Evolutionary conservation across 2,797 vertebrate genomes (phyloP), one percentile per base, ranked within the genome.

Genomic region (Cetoscarus ocellatus): DNA sequence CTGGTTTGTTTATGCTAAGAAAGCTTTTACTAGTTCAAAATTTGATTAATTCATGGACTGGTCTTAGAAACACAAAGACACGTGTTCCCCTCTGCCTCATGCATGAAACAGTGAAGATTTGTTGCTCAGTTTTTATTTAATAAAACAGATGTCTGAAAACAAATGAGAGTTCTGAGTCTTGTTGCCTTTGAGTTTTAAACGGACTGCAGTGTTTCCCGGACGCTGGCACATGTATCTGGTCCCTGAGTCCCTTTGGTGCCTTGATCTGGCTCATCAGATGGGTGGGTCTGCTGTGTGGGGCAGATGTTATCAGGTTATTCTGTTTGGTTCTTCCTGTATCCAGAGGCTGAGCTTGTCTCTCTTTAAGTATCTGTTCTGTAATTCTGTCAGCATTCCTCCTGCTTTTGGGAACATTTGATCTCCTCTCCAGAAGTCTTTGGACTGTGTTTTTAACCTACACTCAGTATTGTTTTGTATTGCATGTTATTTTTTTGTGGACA

Each of bases 211-310:
- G 51, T 76, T 60, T 57, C 57, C 66, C 38, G 14, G 45, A 56
- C 43, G 40, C 40, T 50, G 39, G 4, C 57, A 36, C 5, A 0
- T 70, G 65, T 70, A 60, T 82, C 67, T 78, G 71, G 49, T 84
- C 75, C 73, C 76, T 71, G 11, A 2, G 45, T 85, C n/a, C 73
- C 84, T 77, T 69, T 48, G 72, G 84, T 80, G 81, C 69, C 91
- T 75, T 84, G 89, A 90, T 92, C 67, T 57, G 67, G 82, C 81
- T 91, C 92, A 94, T 95, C 93, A 92, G 86, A 86, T 78, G 91
- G 94, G 93, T 86, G 91, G 85, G 89, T 81, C 92, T 61, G 49
- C 70, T 72, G 19, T 65, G 55, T 50, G 70, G 59, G 34, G 39
- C 80, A 84, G 94, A 95, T 94, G 53, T 7, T 91, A 95, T 95